A percentile compares a stretch with the other conserved stretches of the same genome.
These are phyloP conservation scores for Psilopogon haemacephalus DNA, from an alignment of 2,113 vertebrate genomes.

Conservation along the genomic window DNA sequence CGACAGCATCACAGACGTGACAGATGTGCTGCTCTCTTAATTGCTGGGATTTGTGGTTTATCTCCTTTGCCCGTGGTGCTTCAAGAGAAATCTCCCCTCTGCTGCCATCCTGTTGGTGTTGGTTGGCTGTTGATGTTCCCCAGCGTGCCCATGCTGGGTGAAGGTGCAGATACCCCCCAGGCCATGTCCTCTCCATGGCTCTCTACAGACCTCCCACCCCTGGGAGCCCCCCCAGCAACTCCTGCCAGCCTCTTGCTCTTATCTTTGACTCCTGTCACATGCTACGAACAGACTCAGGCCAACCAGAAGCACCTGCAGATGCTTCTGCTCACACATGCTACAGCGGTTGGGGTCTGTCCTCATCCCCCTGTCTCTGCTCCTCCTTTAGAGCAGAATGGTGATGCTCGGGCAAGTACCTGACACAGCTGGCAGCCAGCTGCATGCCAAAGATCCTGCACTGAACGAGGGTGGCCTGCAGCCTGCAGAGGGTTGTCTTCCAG, in stretches of 20 bases:
- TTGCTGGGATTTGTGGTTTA: neutral
- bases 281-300: fast-evolving
- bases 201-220: neutral
- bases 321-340: fast-evolving
- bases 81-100: neutral
- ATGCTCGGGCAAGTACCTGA: neutral
- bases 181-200: fast-evolving
- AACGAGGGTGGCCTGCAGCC: neutral
- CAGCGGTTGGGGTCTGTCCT: neutral
- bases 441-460: neutral
- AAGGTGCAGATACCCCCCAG: no score
- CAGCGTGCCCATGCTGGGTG: neutral
- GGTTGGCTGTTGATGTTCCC: neutral
- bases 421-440: neutral
- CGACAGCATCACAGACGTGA: neutral
- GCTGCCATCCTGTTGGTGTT: fast-evolving
- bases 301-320: fast-evolving
- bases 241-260: fast-evolving
- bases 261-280: fast-evolving
- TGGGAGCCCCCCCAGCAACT: neutral
- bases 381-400: no score
- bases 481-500: neutral
- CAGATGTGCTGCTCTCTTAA: slow-evolving; percentile 33
- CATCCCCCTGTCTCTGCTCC: neutral
- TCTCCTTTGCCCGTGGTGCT: neutral